A percentile compares a stretch with the other conserved stretches of the same genome.
Evolutionary conservation across 2,888 invertebrate species (phyloP).

Genomic region (Hecatera dysodea): DNA sequence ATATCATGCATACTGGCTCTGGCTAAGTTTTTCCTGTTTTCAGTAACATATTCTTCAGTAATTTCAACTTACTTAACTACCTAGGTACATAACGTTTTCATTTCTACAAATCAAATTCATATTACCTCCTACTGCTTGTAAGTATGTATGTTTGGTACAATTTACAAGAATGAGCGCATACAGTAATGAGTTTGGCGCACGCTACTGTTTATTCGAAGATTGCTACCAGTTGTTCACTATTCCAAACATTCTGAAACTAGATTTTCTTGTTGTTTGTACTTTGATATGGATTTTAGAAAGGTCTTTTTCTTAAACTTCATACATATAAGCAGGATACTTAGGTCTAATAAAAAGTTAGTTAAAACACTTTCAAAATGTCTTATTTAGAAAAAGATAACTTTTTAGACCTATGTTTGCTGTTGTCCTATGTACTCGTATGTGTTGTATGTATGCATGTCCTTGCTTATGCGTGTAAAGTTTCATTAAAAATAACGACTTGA

Average conservation of each 20-base stretch:
- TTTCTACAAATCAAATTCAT: slow-evolving; percentile 49
- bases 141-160: slow-evolving; percentile 58
- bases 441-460: too few relatives aligned
- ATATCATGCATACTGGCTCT: not conserved
- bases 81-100: slow-evolving; percentile 21
- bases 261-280: slow-evolving; percentile 12
- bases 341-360: too few relatives aligned
- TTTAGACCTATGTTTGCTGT: too few relatives aligned
- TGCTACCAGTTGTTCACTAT: slow-evolving; percentile 20
- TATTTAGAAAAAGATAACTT: too few relatives aligned
- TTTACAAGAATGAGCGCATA: slow-evolving; percentile 68
- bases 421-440: too few relatives aligned
- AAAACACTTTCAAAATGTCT: too few relatives aligned
- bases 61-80: not conserved
- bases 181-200: slow-evolving; percentile 71
- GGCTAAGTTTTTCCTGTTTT: not conserved
- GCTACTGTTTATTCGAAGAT: slow-evolving; percentile 59
- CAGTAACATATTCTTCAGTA: not conserved
- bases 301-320: slow-evolving; percentile 1
- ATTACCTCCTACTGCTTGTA: slow-evolving; percentile 17
- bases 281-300: not conserved
- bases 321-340: too few relatives aligned
- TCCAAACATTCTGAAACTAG: slow-evolving; percentile 26
- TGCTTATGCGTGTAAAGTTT: too few relatives aligned
- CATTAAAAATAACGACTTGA: too few relatives aligned